Evolutionary conservation across 1,140 invertebrate genomes (phyloP).

Genomic region (Drosophila insularis): DNA sequence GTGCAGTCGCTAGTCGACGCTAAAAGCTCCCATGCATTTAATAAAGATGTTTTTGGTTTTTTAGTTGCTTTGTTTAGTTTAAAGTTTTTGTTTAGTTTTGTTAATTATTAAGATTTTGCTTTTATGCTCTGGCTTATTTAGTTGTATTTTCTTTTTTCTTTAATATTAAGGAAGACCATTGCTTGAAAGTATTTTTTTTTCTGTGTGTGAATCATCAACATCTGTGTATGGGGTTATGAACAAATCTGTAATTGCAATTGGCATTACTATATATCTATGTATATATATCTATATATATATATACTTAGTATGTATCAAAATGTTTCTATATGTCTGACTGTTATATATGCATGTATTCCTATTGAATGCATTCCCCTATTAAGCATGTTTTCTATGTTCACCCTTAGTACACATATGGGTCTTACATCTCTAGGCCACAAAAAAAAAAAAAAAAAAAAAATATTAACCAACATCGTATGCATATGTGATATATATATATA

Average conservation of each 20-base stretch:
- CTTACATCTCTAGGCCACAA: slow-evolving; percentile 43
- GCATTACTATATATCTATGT: slow-evolving; percentile 33
- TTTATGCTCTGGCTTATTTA: slow-evolving; percentile 19
- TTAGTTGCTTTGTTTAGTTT: neutral
- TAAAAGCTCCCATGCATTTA: slow-evolving; percentile 41
- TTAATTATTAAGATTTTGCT: slow-evolving; percentile 25
- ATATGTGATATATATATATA: neutral
- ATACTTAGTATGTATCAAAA: slow-evolving; percentile 16
- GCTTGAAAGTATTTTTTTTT: slow-evolving; percentile 20
- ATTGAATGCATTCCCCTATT: neutral
- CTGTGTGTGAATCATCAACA: slow-evolving; percentile 20
- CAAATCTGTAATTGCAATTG: slow-evolving; percentile 35
- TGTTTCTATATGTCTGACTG: neutral
- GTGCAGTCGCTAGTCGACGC: slow-evolving; percentile 56
- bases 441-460: slow-evolving; percentile 32
- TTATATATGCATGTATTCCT: neutral
- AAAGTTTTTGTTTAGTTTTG: slow-evolving; percentile 16
- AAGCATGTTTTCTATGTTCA: slow-evolving; percentile 2
- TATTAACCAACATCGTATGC: neutral
- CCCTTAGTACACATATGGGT: neutral
- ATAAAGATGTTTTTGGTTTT: neutral
- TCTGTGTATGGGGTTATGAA: slow-evolving; percentile 16
- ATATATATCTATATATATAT: slow-evolving; percentile 5
- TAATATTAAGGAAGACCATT: slow-evolving; percentile 68
- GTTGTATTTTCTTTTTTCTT: slow-evolving; percentile 14